Percentiles rank a stretch among this genome's conserved stretches.
These are phyloP conservation scores for Poecilia latipinna DNA, from an alignment of 2,113 vertebrate species.

Conservation along the genomic window DNA sequence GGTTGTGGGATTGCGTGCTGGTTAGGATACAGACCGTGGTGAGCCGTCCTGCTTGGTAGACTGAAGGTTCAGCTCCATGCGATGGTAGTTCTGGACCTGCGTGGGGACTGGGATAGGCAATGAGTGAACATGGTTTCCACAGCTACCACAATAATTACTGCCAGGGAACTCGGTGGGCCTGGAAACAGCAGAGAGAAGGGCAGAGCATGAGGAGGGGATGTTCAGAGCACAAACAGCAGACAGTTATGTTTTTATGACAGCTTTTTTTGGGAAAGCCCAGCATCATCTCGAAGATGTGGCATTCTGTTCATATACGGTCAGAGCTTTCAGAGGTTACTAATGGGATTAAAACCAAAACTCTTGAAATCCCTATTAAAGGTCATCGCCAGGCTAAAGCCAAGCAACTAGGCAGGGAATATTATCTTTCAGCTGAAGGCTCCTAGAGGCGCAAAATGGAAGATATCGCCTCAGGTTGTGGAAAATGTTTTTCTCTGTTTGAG, in stretches of 20 bases:
- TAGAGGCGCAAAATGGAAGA: too few relatives aligned
- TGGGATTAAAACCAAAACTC: not conserved
- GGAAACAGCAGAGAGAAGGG: slow-evolving; percentile 58
- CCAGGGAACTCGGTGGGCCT: slow-evolving; percentile 82
- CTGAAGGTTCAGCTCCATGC: slow-evolving; percentile 94
- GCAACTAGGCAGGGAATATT: not conserved
- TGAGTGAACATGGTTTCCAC: slow-evolving; percentile 85
- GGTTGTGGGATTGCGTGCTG: not conserved
- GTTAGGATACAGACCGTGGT: slow-evolving; percentile 78
- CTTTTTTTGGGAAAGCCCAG: not conserved
- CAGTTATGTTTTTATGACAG: not conserved
- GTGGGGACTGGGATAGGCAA: slow-evolving; percentile 96
- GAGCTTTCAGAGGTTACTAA: not conserved
- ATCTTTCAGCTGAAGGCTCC: not conserved
- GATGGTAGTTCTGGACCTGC: slow-evolving; percentile 95
- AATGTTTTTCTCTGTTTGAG: too few relatives aligned
- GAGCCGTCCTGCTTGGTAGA: slow-evolving; percentile 80
- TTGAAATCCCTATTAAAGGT: not conserved
- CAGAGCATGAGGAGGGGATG: not conserved
- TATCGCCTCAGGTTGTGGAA: too few relatives aligned
- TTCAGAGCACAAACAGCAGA: slow-evolving; percentile 17
- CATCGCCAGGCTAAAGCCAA: not conserved
- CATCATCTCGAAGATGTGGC: not conserved
- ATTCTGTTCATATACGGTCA: not conserved
- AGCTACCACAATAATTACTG: slow-evolving; percentile 65